Evolutionary conservation across 2,888 invertebrate species (phyloP).

Genomic region (Nemurella pictetii): DNA sequence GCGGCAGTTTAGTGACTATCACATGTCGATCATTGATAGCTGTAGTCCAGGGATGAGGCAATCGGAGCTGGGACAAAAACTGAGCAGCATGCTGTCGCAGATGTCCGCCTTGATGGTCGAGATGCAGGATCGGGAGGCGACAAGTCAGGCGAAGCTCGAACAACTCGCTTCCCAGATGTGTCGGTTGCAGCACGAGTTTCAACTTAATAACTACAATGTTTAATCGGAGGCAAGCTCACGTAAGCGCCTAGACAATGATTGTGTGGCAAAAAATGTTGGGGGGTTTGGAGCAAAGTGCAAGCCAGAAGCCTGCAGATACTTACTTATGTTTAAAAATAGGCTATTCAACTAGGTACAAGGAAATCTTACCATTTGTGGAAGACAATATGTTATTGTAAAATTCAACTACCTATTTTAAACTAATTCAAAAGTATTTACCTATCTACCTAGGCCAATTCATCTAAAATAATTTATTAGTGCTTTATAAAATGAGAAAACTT

Average conservation of each 20-base stretch:
- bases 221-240: too few species aligned
- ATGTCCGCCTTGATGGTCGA: constrained; percentile 20
- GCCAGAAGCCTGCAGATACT: background rate
- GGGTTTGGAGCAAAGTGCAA: background rate
- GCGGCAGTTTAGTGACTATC: background rate
- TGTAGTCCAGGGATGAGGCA: background rate
- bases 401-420: too few species aligned
- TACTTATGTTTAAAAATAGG: too few species aligned
- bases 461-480: too few species aligned
- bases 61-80: background rate
- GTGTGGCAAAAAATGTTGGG: background rate
- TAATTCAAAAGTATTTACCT: too few species aligned
- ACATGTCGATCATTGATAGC: background rate
- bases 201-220: background rate
- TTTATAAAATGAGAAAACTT: too few species aligned
- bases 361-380: too few species aligned
- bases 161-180: background rate
- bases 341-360: too few species aligned
- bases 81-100: constrained; percentile 16
- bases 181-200: background rate
- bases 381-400: too few species aligned
- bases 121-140: constrained; percentile 6
- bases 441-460: too few species aligned
- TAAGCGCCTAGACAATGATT: background rate
- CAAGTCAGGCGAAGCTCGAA: background rate